A percentile compares a stretch with the other conserved stretches of the same genome.
These are phyloP conservation scores for Astropecten irregularis DNA, from an alignment of 53 echinoderm and acorn worm genomes.

Conservation along the genomic window DNA sequence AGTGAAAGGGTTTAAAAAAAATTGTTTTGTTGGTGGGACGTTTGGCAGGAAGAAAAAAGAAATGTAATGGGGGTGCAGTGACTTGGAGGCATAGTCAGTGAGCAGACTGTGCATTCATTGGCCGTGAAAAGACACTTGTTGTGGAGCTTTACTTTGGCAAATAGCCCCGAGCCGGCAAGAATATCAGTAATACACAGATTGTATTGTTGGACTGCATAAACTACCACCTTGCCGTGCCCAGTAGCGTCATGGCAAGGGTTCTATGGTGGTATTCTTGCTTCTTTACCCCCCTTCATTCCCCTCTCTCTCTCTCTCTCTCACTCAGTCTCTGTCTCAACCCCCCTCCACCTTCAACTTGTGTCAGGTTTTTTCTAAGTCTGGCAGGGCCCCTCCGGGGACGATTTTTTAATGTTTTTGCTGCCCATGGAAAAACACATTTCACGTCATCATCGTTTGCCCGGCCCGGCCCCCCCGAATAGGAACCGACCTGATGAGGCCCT, in stretches of 20 bases:
- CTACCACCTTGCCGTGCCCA: slow-evolving; percentile 7
- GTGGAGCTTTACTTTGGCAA: slow-evolving; percentile 59
- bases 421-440: slow-evolving; percentile 59
- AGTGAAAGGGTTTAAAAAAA: background rate
- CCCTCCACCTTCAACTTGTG: background rate
- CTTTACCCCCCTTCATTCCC: background rate
- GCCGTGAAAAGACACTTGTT: slow-evolving; percentile 60
- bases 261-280: too few relatives aligned
- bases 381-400: slow-evolving; percentile 22
- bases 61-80: slow-evolving; percentile 53
- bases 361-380: background rate
- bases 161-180: slow-evolving; percentile 48
- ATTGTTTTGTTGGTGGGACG: slow-evolving; percentile 44
- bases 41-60: background rate
- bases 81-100: slow-evolving; percentile 41
- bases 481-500: slow-evolving; percentile 27
- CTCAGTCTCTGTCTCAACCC: background rate
- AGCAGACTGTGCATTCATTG: slow-evolving; percentile 56
- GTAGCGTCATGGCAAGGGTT: background rate
- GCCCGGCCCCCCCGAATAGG: background rate
- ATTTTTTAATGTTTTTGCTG: slow-evolving; percentile 52
- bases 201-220: slow-evolving; percentile 50
- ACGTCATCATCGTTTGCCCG: slow-evolving; percentile 18
- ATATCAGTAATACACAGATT: slow-evolving; percentile 59
- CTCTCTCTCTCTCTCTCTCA: background rate